These are phyloP conservation scores for Eretmocerus hayati DNA, from an alignment of 2,888 invertebrate genomes.

Conservation along the genomic window DNA sequence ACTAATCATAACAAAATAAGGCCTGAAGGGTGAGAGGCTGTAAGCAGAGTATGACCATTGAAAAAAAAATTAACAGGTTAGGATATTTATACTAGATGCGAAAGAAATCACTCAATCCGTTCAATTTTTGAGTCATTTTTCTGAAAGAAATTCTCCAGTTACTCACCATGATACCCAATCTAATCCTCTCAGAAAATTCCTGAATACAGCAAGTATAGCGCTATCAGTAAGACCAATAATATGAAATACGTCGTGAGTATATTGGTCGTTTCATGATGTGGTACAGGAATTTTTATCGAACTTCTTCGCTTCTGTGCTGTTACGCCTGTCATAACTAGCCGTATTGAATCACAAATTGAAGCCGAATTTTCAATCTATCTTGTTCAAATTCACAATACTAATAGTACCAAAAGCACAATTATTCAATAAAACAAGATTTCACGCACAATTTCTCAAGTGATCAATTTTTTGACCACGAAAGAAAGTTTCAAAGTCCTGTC, in stretches of 20 bases:
- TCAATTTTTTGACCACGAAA: too few relatives aligned
- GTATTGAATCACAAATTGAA: too few relatives aligned
- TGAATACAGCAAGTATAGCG: constrained; percentile 63
- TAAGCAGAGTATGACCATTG: too few relatives aligned
- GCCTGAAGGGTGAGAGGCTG: too few relatives aligned
- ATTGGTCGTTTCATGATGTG: constrained; percentile 54
- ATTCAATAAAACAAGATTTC: neutral
- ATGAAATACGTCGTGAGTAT: constrained; percentile 66
- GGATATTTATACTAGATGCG: too few relatives aligned
- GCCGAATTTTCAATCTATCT: too few relatives aligned
- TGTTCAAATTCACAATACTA: neutral
- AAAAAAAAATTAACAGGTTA: too few relatives aligned
- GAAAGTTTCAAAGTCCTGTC: too few relatives aligned
- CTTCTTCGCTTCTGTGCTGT: constrained; percentile 17
- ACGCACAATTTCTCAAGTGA: neutral
- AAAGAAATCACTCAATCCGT: too few relatives aligned
- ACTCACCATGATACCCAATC: constrained; percentile 30
- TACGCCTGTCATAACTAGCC: constrained; percentile 14
- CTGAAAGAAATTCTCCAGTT: too few relatives aligned
- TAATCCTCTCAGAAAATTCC: constrained; percentile 46
- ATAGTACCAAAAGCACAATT: neutral
- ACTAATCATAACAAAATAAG: too few relatives aligned
- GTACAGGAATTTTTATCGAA: constrained; percentile 32
- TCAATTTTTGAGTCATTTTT: too few relatives aligned
- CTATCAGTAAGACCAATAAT: constrained; percentile 58